A percentile compares a stretch with the other conserved stretches of the same genome.
Evolutionary conservation across 2,113 vertebrate species (phyloP).

Genomic region (Rutilus rutilus): DNA sequence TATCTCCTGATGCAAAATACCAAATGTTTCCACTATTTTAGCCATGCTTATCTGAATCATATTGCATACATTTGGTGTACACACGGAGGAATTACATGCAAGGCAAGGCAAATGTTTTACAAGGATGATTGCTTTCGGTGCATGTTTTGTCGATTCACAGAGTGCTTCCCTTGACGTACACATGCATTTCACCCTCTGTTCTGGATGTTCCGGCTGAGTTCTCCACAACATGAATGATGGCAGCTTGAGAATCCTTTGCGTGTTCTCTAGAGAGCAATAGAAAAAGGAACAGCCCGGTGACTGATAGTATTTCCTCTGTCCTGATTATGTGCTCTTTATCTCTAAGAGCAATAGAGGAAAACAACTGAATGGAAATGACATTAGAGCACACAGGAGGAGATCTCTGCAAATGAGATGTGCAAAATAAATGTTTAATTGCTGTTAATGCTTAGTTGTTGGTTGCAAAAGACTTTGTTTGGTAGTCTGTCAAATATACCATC

Average conservation of each 20-base stretch:
- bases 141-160: conserved; percentile 41
- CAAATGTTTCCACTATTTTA: conserved; percentile 27
- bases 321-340: conserved; percentile 15
- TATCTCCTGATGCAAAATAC: conserved; percentile 46
- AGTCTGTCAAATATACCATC: neutral
- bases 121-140: conserved; percentile 4
- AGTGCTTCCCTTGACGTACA: conserved; percentile 10
- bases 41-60: neutral
- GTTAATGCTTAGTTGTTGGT: neutral
- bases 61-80: neutral
- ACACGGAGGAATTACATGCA: conserved; percentile 19
- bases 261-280: conserved; percentile 19
- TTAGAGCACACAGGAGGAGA: conserved; percentile 43
- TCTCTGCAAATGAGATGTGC: neutral
- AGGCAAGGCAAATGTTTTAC: conserved; percentile 5
- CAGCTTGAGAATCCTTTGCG: conserved; percentile 5
- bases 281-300: conserved; percentile 18
- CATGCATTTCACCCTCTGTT: conserved; percentile 15
- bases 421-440: neutral
- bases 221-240: conserved; percentile 23
- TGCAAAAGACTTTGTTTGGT: neutral
- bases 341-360: conserved; percentile 1
- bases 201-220: conserved; percentile 35
- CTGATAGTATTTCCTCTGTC: conserved; percentile 17
- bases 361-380: conserved; percentile 44